phyloP scores from a whole-genome alignment of 2,888 invertebrate genomes.

The Euzophera pinguis region DNA sequence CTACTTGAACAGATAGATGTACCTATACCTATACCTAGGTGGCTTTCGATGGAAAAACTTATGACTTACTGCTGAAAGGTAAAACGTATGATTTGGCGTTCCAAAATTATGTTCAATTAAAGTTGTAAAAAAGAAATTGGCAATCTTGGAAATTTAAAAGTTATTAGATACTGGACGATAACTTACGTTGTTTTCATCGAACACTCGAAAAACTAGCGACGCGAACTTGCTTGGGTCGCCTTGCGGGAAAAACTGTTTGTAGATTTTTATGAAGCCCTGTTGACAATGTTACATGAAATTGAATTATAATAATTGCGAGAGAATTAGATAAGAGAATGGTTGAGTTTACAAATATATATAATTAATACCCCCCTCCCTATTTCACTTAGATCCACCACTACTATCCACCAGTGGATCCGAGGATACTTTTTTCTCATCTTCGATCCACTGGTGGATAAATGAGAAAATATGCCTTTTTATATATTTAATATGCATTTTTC shows the following conservation, averaged over 20 bases:
- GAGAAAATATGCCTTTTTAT: no score
- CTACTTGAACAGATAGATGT: no score
- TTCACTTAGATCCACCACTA: no score
- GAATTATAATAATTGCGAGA: neutral
- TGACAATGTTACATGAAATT: constrained; percentile 28
- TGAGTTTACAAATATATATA: no score
- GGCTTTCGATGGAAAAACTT: no score
- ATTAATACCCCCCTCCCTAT: no score
- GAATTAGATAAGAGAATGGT: neutral
- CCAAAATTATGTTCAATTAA: neutral
- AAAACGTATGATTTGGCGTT: neutral
- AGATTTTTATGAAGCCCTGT: constrained; percentile 99
- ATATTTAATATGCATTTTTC: no score
- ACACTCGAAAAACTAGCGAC: constrained; percentile 97
- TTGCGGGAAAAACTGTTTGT: constrained; percentile 99
- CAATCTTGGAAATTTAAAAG: constrained; percentile 3
- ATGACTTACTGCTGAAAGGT: neutral
- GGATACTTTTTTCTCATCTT: no score
- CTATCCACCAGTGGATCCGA: no score
- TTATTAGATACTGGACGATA: constrained; percentile 5
- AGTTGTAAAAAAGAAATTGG: neutral
- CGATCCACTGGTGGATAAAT: no score
- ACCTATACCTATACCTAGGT: no score
- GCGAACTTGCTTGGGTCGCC: constrained; percentile 99
- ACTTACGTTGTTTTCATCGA: constrained; percentile 99